phyloP scores from a whole-genome alignment of 2,113 vertebrate species.

The Chionodraco myersi region DNA sequence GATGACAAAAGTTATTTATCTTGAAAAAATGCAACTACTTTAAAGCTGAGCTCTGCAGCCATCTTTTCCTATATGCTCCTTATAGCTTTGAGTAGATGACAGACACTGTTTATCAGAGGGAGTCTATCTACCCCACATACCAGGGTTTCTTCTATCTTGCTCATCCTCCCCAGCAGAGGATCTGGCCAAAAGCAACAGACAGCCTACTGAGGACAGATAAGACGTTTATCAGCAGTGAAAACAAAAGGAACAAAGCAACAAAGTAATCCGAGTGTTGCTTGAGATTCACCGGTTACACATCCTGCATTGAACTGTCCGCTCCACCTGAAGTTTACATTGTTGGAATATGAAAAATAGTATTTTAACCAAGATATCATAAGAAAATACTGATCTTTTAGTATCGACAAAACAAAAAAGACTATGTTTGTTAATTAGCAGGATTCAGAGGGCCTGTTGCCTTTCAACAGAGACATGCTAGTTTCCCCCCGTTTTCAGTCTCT shows the following conservation, averaged over 20 bases:
- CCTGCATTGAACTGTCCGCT: background rate
- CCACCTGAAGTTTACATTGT: slow-evolving; percentile 13
- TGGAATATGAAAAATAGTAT: background rate
- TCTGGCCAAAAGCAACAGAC: slow-evolving; percentile 67
- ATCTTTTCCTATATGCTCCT: slow-evolving; percentile 31
- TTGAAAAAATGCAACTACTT: slow-evolving; percentile 12
- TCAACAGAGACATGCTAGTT: background rate
- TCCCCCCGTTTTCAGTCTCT: background rate
- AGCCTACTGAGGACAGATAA: slow-evolving; percentile 61
- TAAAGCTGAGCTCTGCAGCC: background rate
- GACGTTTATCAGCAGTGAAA: slow-evolving; percentile 63
- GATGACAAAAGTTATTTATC: slow-evolving; percentile 12
- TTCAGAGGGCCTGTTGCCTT: background rate
- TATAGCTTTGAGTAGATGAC: slow-evolving; percentile 26
- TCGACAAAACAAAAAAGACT: background rate
- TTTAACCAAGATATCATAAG: background rate
- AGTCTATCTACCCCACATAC: slow-evolving; percentile 56
- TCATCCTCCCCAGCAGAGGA: slow-evolving; percentile 60
- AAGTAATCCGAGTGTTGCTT: slow-evolving; percentile 40
- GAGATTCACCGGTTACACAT: slow-evolving; percentile 47
- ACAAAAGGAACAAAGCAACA: slow-evolving; percentile 61
- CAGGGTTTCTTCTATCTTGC: slow-evolving; percentile 64
- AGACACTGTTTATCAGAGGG: slow-evolving; percentile 46
- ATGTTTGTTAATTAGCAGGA: background rate
- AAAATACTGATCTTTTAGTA: too few relatives aligned